phyloP scores from a whole-genome alignment of 2,113 vertebrate genomes.

The Phasianus colchicus region DNA sequence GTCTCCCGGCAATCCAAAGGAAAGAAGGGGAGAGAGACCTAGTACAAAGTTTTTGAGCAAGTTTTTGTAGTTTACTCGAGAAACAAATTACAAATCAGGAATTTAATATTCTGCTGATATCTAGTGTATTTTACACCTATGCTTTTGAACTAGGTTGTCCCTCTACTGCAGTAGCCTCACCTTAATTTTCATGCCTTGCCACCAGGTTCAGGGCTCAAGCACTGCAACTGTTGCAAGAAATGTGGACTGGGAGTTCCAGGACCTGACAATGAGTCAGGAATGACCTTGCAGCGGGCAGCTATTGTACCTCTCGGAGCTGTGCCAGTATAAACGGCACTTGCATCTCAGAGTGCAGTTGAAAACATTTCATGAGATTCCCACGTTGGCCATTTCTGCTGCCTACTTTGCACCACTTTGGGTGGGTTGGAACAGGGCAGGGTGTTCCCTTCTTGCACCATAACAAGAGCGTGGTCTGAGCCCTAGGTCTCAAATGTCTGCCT shows the following conservation, averaged over 20 bases:
- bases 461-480: not conserved
- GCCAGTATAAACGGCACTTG: constrained; percentile 22
- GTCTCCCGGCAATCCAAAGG: not conserved
- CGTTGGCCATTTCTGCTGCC: not conserved
- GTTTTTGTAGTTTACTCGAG: not conserved
- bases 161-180: not conserved
- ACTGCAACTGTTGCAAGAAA: not conserved
- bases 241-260: constrained; percentile 5
- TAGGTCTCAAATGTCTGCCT: rapidly evolving
- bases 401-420: not conserved
- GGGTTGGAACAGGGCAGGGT: not conserved
- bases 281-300: constrained; percentile 57
- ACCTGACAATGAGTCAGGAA: constrained; percentile 48
- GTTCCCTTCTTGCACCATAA: not conserved
- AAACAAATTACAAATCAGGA: not conserved
- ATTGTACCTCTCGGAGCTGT: constrained; percentile 14
- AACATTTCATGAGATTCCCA: constrained; percentile 55
- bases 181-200: not conserved
- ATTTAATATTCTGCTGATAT: not conserved
- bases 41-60: not conserved
- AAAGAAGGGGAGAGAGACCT: not conserved
- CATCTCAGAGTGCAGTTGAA: constrained; percentile 4
- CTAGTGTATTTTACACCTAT: not conserved
- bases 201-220: not conserved
- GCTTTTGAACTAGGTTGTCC: not conserved